Evolutionary conservation across 2,888 invertebrate species (phyloP).

Genomic region (Pandemis corylana): DNA sequence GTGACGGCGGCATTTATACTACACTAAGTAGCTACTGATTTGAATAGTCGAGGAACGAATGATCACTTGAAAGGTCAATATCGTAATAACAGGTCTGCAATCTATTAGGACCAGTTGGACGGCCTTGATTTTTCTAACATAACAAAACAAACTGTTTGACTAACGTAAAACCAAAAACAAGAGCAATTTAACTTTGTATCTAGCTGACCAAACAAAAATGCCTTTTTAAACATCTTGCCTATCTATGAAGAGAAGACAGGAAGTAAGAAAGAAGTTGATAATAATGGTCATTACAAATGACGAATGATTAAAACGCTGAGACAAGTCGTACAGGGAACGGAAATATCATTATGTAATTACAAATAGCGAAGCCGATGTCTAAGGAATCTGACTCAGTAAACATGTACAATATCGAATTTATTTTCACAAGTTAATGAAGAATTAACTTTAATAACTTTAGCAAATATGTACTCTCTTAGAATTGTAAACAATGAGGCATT

Average conservation of each 20-base stretch:
- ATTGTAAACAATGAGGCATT: background rate
- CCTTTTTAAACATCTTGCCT: background rate
- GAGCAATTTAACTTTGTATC: background rate
- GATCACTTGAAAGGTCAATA: slow-evolving; percentile 52
- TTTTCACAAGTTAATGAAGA: no score
- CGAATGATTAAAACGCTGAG: background rate
- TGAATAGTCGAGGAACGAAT: slow-evolving; percentile 52
- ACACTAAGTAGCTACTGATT: slow-evolving; percentile 51
- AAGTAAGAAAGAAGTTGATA: slow-evolving; percentile 1
- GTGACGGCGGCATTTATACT: slow-evolving; percentile 51
- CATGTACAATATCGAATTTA: background rate
- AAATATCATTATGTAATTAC: slow-evolving; percentile 21
- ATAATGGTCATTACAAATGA: background rate
- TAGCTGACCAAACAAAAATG: background rate
- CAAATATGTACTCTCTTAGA: background rate
- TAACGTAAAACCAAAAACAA: slow-evolving; percentile 14
- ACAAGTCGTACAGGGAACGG: slow-evolving; percentile 4
- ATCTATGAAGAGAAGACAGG: background rate
- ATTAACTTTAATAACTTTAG: no score
- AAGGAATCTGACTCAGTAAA: background rate
- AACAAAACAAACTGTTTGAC: slow-evolving; percentile 14
- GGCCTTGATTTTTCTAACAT: slow-evolving; percentile 29
- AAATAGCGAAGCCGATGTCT: background rate
- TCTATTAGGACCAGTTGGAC: slow-evolving; percentile 21
- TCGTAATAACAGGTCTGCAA: slow-evolving; percentile 43